Evolutionary conservation across 2,797 vertebrate genomes (phyloP), one percentile per base, ranked within the genome.

Genomic region (Kryptolebias ocellatus): DNA sequence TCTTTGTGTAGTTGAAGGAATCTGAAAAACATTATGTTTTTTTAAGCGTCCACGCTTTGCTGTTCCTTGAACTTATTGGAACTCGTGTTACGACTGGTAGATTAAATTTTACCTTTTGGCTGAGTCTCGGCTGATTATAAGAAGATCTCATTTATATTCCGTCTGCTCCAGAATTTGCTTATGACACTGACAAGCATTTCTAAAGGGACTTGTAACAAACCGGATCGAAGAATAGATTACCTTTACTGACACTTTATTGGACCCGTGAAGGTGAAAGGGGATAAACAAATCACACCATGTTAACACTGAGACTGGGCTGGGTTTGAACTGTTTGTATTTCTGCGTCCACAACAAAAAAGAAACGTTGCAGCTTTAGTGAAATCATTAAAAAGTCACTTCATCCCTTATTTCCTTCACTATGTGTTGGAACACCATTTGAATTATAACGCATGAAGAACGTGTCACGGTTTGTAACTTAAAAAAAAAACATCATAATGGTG

Each of bases 1-100:
- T 61, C 45, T 64, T 15, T 63, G 20, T 54, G 15, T 16, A 67
- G 37, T 61, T 66, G 61, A 49, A 27, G 11, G 44, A 68, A 61
- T 29, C 37, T 51, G 12, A 70, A 50, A 59, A 74, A 42, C 12
- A 17, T 17, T 53, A 24, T 24, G 20, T 24, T 24, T 56, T 70
- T 18, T 28, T 44, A 67, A 60, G 10, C 2, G 14, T 72, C 16
- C 49, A 42, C 60, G 68, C 58, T 60, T 9, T 24, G 20, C 44
- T 46, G 17, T 64, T 49, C 45, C 10, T 53, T 27, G 20, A 45
- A 31, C n/a, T 58, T 59, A 70, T 60, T 67, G 34, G 64, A 51
- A 31, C 17, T 44, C 55, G 4, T 2, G 54, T 67, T 60, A 58
- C 49, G 64, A 54, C 2, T 10, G 3, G 44, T 54, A 50, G 47